Conservation (phyloP, 92 coral and sea anemone genomes). For the Porites evermanni region DNA sequence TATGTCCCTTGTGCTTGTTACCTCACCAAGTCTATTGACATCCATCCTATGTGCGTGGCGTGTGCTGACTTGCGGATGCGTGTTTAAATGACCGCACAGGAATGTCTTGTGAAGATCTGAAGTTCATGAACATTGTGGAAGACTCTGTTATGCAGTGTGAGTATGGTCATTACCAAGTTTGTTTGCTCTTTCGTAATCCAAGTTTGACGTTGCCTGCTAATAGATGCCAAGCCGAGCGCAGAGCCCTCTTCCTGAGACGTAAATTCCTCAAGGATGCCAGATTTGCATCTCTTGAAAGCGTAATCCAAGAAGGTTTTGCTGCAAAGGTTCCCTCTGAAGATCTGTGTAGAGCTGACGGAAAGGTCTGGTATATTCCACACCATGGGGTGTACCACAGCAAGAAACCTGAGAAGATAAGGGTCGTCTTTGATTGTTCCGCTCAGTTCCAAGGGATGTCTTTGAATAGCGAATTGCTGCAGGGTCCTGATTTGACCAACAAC, state of each 20-base stretch:
- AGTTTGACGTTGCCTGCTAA: slow-evolving; percentile 29
- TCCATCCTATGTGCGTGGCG: no score
- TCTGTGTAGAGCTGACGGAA: slow-evolving; percentile 38
- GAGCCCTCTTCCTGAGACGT: slow-evolving; percentile 30
- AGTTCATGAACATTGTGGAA: slow-evolving; percentile 51
- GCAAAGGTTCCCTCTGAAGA: slow-evolving; percentile 42
- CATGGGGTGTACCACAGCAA: slow-evolving; percentile 56
- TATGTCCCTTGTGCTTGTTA: no score
- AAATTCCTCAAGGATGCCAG: slow-evolving; percentile 24
- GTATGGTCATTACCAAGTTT: slow-evolving; percentile 55
- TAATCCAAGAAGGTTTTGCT: slow-evolving; percentile 53
- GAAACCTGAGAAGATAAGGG: slow-evolving; percentile 38
- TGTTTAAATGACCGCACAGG: slow-evolving; percentile 12
- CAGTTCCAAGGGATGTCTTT: no score
- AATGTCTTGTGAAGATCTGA: slow-evolving; percentile 29
- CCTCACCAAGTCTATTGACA: no score
- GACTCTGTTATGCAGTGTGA: slow-evolving; percentile 30
- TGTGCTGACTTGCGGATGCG: not conserved
- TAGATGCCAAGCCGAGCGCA: slow-evolving; percentile 57
- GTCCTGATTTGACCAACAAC: slow-evolving; percentile 65
- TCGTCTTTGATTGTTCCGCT: slow-evolving; percentile 5
- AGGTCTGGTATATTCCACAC: slow-evolving; percentile 65
- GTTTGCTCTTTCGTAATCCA: slow-evolving; percentile 49
- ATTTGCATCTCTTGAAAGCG: slow-evolving; percentile 34
- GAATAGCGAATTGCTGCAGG: slow-evolving; percentile 45